Conservation (phyloP, 2,888 invertebrate genomes). For the Platycheirus albimanus region DNA sequence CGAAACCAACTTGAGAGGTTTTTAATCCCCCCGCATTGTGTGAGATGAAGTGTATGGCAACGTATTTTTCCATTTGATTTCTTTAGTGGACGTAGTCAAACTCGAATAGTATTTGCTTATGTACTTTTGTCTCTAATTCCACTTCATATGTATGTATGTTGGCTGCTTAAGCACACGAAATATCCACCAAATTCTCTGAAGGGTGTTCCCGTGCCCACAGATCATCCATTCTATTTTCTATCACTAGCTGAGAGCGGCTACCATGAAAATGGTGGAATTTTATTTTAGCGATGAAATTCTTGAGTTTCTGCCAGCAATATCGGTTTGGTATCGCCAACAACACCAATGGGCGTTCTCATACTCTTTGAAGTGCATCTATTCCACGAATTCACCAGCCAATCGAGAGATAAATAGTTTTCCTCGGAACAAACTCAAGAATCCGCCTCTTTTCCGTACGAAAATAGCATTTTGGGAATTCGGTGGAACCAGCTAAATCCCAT, state of each 20-base stretch:
- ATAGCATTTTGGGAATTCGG: slow-evolving; percentile 60
- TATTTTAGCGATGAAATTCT: slow-evolving; percentile 58
- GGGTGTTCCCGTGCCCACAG: slow-evolving; percentile 39
- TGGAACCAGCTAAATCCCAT: slow-evolving; percentile 29
- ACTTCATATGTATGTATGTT: neutral
- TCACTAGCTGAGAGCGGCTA: slow-evolving; percentile 2
- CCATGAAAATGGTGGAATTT: slow-evolving; percentile 54
- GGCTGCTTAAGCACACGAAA: slow-evolving; percentile 10
- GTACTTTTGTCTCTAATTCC: slow-evolving; percentile 65
- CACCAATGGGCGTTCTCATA: slow-evolving; percentile 67
- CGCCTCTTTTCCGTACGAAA: slow-evolving; percentile 70
- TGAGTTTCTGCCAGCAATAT: slow-evolving; percentile 67
- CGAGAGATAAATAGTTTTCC: slow-evolving; percentile 68
- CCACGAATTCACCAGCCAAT: slow-evolving; percentile 71
- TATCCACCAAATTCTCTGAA: slow-evolving; percentile 52
- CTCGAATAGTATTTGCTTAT: slow-evolving; percentile 66
- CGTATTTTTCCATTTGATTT: slow-evolving; percentile 62
- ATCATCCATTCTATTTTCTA: slow-evolving; percentile 49
- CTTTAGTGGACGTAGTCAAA: slow-evolving; percentile 46
- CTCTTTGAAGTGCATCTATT: slow-evolving; percentile 66
- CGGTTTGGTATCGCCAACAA: slow-evolving; percentile 30
- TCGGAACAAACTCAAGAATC: slow-evolving; percentile 60
- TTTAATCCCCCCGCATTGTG: slow-evolving; percentile 47
- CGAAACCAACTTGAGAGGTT: slow-evolving; percentile 42
- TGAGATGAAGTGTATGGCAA: slow-evolving; percentile 31